Conservation (phyloP, 2,888 invertebrate species). For the Tillus elongatus region DNA sequence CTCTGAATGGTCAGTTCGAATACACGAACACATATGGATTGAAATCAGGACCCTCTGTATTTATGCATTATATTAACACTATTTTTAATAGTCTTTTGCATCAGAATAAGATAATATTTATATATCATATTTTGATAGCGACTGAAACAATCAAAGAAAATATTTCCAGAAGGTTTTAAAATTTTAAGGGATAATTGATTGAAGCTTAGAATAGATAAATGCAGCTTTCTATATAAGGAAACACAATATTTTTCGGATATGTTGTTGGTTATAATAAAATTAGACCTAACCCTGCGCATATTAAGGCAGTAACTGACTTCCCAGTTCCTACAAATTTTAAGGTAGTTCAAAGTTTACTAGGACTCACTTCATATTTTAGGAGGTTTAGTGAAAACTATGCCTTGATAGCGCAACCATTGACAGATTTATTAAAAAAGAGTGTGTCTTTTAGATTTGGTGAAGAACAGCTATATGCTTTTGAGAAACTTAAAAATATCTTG, state of each 20-base stretch:
- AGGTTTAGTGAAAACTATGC: constrained; percentile 23
- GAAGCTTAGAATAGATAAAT: constrained; percentile 19
- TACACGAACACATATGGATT: constrained; percentile 25
- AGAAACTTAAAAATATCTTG: constrained; percentile 20
- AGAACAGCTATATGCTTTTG: constrained; percentile 19
- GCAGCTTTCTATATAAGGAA: constrained; percentile 18
- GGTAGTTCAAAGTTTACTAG: constrained; percentile 22
- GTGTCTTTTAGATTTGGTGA: constrained; percentile 19
- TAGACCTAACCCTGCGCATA: constrained; percentile 12
- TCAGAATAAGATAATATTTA: too few relatives aligned
- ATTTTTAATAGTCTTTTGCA: too few relatives aligned
- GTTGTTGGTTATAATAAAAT: constrained; percentile 17
- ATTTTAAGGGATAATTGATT: constrained; percentile 4
- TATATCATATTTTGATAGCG: too few relatives aligned
- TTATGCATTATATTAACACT: constrained; percentile 15
- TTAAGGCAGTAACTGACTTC: constrained; percentile 17
- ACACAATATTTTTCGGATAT: constrained; percentile 26
- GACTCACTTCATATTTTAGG: constrained; percentile 24
- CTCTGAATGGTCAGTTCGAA: constrained; percentile 6
- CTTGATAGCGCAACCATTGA: constrained; percentile 21
- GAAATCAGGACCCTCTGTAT: constrained; percentile 22
- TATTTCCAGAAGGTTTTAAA: constrained; percentile 11
- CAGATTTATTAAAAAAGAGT: constrained; percentile 22
- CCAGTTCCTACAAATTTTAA: constrained; percentile 17
- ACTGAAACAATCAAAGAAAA: constrained; percentile 14